phyloP scores from a whole-genome alignment of 2,797 vertebrate genomes.

The Crypturellus tataupa region DNA sequence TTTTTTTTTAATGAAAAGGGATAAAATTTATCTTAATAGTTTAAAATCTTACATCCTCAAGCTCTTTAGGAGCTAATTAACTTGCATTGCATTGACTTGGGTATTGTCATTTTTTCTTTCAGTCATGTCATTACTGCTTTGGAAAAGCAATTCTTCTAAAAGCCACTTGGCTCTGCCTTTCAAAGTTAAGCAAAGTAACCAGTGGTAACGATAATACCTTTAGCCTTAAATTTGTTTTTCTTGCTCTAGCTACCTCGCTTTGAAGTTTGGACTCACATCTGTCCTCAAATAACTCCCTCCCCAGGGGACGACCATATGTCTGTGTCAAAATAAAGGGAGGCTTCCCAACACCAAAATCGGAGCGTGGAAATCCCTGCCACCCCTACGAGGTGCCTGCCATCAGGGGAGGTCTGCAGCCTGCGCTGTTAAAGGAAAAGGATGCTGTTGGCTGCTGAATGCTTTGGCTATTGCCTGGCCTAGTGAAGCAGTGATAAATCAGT shows the following conservation, averaged over 20 bases:
- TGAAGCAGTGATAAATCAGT: not conserved
- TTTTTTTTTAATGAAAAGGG: not conserved
- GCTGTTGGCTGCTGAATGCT: not conserved
- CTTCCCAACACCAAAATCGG: not conserved
- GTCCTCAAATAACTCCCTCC: not conserved
- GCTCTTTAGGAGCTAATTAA: not conserved
- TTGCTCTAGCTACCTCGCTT: not conserved
- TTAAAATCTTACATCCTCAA: constrained; percentile 6
- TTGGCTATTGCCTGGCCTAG: not conserved
- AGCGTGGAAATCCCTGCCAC: not conserved
- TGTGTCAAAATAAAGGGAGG: not conserved
- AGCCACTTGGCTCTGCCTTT: not conserved
- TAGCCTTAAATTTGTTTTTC: not conserved
- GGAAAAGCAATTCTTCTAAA: not conserved
- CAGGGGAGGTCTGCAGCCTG: too few species aligned
- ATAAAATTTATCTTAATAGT: constrained; percentile 6
- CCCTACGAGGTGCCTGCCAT: too few species aligned
- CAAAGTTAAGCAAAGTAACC: not conserved
- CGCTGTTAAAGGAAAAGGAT: too few species aligned
- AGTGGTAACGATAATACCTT: not conserved
- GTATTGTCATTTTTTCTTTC: not conserved
- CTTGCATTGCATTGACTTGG: not conserved
- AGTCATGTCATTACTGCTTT: not conserved
- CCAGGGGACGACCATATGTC: not conserved
- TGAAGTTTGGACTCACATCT: not conserved